These are phyloP conservation scores for Lamellibrachia luymesi DNA, from an alignment of 1,140 invertebrate species.

Conservation along the genomic window DNA sequence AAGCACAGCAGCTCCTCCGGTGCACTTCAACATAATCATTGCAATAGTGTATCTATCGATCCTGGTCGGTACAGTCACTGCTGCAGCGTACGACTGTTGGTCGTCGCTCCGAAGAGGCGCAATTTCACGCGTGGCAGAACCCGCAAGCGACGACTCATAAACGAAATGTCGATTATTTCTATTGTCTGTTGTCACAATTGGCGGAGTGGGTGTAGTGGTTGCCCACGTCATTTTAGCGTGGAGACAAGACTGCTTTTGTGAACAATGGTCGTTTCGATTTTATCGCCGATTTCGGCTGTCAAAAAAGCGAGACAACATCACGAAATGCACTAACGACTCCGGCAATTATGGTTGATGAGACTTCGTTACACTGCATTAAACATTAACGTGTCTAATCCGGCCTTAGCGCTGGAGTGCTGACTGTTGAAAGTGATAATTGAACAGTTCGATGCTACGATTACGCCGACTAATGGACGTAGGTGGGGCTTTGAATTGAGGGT, in stretches of 20 bases:
- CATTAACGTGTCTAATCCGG: background rate
- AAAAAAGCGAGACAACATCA: background rate
- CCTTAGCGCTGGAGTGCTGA: background rate
- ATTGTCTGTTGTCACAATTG: background rate
- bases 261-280: background rate
- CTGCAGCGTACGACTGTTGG: background rate
- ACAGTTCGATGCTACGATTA: background rate
- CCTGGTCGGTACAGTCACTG: background rate
- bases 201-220: background rate
- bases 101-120: background rate
- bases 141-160: background rate
- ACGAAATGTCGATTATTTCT: background rate
- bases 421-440: constrained; percentile 1
- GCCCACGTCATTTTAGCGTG: background rate
- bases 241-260: background rate
- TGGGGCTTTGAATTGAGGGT: background rate
- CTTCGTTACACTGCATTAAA: background rate
- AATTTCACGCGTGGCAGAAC: background rate
- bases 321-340: background rate
- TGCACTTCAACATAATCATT: background rate
- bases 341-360: background rate
- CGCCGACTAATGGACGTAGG: background rate
- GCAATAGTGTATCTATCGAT: background rate
- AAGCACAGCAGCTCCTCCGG: too few species aligned
- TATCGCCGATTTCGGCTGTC: background rate